Evolutionary conservation across 2,888 invertebrate species (phyloP).

Genomic region (Volucella zonaria): DNA sequence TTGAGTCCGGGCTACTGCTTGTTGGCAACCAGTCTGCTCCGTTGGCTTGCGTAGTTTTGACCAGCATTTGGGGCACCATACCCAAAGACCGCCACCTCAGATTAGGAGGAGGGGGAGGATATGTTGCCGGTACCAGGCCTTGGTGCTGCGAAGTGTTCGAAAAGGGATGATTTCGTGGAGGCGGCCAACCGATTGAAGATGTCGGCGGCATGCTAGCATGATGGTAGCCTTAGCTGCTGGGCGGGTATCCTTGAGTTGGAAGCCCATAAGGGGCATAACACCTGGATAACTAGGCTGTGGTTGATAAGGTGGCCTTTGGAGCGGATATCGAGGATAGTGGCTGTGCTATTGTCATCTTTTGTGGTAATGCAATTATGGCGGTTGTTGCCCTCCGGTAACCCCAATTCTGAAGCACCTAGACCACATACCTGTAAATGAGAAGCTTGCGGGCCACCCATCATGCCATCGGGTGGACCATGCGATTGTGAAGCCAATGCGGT

Average conservation of each 20-base stretch:
- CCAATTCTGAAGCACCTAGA: slow-evolving; percentile 68
- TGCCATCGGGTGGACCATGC: slow-evolving; percentile 80
- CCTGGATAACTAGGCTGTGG: slow-evolving; percentile 85
- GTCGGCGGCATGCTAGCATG: slow-evolving; percentile 83
- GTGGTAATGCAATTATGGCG: slow-evolving; percentile 84
- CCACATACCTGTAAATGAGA: slow-evolving; percentile 76
- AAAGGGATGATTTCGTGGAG: slow-evolving; percentile 82
- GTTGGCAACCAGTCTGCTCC: slow-evolving; percentile 81
- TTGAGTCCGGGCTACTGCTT: slow-evolving; percentile 79
- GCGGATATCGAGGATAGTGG: slow-evolving; percentile 84
- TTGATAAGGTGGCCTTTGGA: slow-evolving; percentile 84
- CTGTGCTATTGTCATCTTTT: slow-evolving; percentile 83
- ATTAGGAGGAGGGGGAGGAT: slow-evolving; percentile 82
- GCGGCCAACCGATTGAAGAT: slow-evolving; percentile 81
- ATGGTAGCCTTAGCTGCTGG: slow-evolving; percentile 84
- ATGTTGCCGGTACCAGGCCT: slow-evolving; percentile 82
- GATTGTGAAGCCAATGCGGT: slow-evolving; percentile 83
- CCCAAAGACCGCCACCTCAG: slow-evolving; percentile 83
- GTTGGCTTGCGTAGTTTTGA: slow-evolving; percentile 78
- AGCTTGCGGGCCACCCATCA: slow-evolving; percentile 78
- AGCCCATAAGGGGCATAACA: slow-evolving; percentile 80
- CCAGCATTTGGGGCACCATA: slow-evolving; percentile 79
- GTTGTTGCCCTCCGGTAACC: slow-evolving; percentile 83
- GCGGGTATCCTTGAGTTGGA: slow-evolving; percentile 84
- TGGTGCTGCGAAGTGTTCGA: slow-evolving; percentile 83